Evolutionary conservation across 2,888 invertebrate genomes (phyloP).

Genomic region (Proisotoma minuta): DNA sequence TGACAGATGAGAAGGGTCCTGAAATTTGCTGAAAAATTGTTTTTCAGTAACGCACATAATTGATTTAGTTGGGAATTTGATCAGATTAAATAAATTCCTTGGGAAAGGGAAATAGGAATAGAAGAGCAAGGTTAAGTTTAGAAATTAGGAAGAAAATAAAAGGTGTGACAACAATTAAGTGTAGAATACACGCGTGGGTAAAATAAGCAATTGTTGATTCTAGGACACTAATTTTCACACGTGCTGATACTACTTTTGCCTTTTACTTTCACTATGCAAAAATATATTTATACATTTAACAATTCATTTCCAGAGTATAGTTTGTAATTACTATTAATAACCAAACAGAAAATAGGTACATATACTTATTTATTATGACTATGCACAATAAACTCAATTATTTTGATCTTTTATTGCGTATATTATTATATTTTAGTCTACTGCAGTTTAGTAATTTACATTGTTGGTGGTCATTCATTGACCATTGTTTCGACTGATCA

Average conservation of each 20-base stretch:
- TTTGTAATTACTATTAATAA: no score
- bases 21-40: no score
- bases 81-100: no score
- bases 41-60: no score
- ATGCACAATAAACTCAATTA: not conserved
- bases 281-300: no score
- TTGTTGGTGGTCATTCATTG: no score
- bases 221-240: conserved; percentile 11
- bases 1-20: no score
- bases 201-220: conserved; percentile 3
- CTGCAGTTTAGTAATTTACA: not conserved
- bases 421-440: not conserved
- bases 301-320: no score
- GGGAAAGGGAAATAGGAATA: conserved; percentile 11
- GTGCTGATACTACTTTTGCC: not conserved
- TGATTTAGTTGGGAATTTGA: no score
- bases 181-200: conserved; percentile 6
- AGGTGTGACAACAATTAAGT: not conserved
- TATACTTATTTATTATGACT: not conserved
- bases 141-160: conserved; percentile 5
- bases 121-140: conserved; percentile 8
- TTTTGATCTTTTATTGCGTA: not conserved
- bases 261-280: not conserved
- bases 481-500: no score
- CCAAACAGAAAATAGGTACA: not conserved